Evolutionary conservation across 2,888 invertebrate genomes (phyloP).

Genomic region (Campaea margaritaria): DNA sequence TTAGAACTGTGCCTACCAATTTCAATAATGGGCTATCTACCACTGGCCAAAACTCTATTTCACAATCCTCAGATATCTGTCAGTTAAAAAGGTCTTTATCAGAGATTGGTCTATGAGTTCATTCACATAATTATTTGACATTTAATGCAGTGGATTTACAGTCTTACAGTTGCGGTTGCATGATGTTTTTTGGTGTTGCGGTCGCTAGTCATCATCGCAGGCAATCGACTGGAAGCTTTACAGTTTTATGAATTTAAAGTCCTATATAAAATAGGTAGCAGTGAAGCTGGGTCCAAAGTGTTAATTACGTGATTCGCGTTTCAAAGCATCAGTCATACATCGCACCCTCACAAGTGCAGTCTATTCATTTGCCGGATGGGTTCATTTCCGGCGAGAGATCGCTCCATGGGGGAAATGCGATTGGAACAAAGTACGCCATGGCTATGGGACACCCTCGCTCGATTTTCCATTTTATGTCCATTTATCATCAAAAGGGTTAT

Average conservation of each 20-base stretch:
- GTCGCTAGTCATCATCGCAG: no score
- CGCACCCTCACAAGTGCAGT: conserved; percentile 78
- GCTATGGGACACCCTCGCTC: conserved; percentile 54
- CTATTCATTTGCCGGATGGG: conserved; percentile 83
- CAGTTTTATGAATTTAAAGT: no score
- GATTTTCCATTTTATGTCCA: conserved; percentile 72
- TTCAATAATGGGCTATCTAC: conserved; percentile 18
- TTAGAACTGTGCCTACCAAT: conserved; percentile 21
- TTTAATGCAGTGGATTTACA: no score
- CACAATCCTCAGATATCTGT: not conserved
- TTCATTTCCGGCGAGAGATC: conserved; percentile 83
- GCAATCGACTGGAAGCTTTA: no score
- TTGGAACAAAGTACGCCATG: conserved; percentile 75
- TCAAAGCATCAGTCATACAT: conserved; percentile 61
- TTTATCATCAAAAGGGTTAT: conserved; percentile 65
- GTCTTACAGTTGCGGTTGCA: no score
- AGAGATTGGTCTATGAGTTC: no score
- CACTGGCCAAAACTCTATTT: not conserved
- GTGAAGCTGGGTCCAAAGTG: conserved; percentile 1
- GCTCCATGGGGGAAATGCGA: conserved; percentile 80
- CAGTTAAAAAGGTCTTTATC: not conserved
- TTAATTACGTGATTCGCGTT: conserved; percentile 40
- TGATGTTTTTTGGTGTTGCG: no score
- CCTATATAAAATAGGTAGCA: not conserved
- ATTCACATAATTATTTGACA: no score